Percentiles rank a stretch among this genome's conserved stretches.
These are phyloP conservation scores for Aulostomus chinensis DNA, from an alignment of 2,797 vertebrate species.

Conservation along the genomic window DNA sequence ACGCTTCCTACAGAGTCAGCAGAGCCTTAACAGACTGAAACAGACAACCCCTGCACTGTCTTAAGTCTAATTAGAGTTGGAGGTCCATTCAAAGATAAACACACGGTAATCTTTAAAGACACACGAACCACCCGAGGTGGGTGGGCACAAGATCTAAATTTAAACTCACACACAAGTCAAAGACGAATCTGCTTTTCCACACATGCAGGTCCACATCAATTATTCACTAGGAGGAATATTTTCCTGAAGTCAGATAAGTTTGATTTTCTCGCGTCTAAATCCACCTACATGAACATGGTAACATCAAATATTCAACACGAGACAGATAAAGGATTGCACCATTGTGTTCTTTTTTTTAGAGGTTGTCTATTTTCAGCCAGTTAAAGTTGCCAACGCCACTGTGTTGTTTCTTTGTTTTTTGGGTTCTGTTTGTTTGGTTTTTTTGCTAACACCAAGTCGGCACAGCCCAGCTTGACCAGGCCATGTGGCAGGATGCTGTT, in stretches of 20 bases:
- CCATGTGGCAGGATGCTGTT: conserved; percentile 53
- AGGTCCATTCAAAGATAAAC: conserved; percentile 57
- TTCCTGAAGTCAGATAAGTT: conserved; percentile 8
- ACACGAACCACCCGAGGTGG: conserved; percentile 25
- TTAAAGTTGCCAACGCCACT: conserved; percentile 78
- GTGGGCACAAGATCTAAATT: conserved; percentile 47
- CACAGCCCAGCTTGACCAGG: conserved; percentile 55
- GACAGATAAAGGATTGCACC: neutral
- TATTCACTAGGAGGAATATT: neutral
- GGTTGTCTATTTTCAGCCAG: conserved; percentile 82
- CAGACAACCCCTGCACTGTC: conserved; percentile 75
- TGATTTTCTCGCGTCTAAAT: conserved; percentile 10
- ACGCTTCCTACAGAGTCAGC: conserved; percentile 77
- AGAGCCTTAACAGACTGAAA: conserved; percentile 85
- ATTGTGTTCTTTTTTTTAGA: conserved; percentile 13
- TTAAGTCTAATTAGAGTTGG: conserved; percentile 59
- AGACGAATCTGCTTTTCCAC: conserved; percentile 30
- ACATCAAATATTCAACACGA: conserved; percentile 6
- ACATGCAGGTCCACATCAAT: conserved; percentile 1
- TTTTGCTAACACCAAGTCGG: conserved; percentile 62
- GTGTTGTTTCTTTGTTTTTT: conserved; percentile 57
- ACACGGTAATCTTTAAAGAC: conserved; percentile 50
- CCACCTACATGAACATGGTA: conserved; percentile 9
- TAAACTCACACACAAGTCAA: conserved; percentile 16
- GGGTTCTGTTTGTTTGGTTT: conserved; percentile 2